These are phyloP conservation scores for Watsonalla binaria DNA, from an alignment of 2,888 invertebrate genomes.

Conservation along the genomic window DNA sequence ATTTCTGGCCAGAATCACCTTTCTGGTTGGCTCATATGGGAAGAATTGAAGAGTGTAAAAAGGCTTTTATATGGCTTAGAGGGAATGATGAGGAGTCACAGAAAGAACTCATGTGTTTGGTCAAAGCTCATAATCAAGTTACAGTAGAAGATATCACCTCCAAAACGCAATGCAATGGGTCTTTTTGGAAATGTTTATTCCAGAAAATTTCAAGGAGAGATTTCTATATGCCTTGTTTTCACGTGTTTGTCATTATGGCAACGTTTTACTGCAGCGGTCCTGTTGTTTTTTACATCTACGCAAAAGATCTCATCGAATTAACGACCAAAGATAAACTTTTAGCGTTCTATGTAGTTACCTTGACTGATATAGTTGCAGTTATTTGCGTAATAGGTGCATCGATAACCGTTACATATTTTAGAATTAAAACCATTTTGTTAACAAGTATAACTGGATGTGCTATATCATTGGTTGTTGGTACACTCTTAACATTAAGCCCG, in stretches of 20 bases:
- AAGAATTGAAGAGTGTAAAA: neutral
- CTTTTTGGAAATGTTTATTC: neutral
- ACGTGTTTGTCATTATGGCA: constrained; percentile 9
- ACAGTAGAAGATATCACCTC: neutral
- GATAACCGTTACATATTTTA: neutral
- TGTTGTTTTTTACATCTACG: constrained; percentile 14
- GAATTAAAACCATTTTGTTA: neutral
- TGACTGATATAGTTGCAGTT: neutral
- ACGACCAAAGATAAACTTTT: neutral
- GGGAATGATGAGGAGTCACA: neutral
- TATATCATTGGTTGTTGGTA: neutral
- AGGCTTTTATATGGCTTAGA: neutral
- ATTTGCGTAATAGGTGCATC: neutral
- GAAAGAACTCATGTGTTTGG: neutral
- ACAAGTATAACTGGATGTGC: neutral
- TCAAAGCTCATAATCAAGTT: neutral
- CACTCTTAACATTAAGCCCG: neutral
- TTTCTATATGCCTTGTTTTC: constrained; percentile 12
- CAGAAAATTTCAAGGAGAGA: constrained; percentile 4
- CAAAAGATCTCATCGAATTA: constrained; percentile 7
- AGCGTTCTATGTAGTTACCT: neutral
- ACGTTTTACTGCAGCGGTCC: constrained; percentile 13
- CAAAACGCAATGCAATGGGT: neutral
- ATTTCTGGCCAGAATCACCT: constrained; percentile 1
- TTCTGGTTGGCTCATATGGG: neutral